Evolutionary conservation across 2,113 vertebrate species (phyloP).

Genomic region (Sylvilagus bachmani): DNA sequence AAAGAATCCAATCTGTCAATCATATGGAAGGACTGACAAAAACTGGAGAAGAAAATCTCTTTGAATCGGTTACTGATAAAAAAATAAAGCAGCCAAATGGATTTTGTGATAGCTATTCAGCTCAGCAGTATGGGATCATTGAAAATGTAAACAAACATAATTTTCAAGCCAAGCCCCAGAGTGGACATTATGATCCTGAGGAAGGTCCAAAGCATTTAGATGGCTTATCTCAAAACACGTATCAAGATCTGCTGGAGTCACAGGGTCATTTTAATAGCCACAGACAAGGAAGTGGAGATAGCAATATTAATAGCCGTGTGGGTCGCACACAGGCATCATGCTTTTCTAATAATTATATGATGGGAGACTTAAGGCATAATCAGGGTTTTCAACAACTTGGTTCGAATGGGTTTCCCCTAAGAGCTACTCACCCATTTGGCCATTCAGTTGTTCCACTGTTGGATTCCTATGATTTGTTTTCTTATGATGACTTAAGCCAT

Average conservation of each 20-base stretch:
- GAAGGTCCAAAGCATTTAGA: slow-evolving; percentile 84
- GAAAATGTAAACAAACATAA: slow-evolving; percentile 86
- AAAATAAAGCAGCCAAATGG: slow-evolving; percentile 88
- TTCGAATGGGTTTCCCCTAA: slow-evolving; percentile 81
- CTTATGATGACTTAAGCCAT: slow-evolving; percentile 83
- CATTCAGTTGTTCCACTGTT: slow-evolving; percentile 83
- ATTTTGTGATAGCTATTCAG: slow-evolving; percentile 87
- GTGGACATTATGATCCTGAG: slow-evolving; percentile 83
- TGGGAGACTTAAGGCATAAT: slow-evolving; percentile 85
- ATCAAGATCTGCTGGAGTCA: slow-evolving; percentile 85
- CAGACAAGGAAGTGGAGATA: slow-evolving; percentile 82
- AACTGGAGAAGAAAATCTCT: slow-evolving; percentile 85
- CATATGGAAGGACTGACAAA: slow-evolving; percentile 85
- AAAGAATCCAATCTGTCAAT: slow-evolving; percentile 82
- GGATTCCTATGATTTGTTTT: slow-evolving; percentile 85
- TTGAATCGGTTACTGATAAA: slow-evolving; percentile 88
- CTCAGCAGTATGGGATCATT: slow-evolving; percentile 85
- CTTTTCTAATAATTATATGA: slow-evolving; percentile 84
- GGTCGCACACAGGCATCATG: slow-evolving; percentile 81
- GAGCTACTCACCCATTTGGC: slow-evolving; percentile 78
- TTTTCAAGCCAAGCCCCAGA: slow-evolving; percentile 85
- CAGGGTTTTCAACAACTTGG: slow-evolving; percentile 83
- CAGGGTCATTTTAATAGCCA: slow-evolving; percentile 85
- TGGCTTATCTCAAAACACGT: slow-evolving; percentile 81
- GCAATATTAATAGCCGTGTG: slow-evolving; percentile 64